phyloP scores from a whole-genome alignment of 2,888 invertebrate genomes.

The Tuberolachnus salignus region DNA sequence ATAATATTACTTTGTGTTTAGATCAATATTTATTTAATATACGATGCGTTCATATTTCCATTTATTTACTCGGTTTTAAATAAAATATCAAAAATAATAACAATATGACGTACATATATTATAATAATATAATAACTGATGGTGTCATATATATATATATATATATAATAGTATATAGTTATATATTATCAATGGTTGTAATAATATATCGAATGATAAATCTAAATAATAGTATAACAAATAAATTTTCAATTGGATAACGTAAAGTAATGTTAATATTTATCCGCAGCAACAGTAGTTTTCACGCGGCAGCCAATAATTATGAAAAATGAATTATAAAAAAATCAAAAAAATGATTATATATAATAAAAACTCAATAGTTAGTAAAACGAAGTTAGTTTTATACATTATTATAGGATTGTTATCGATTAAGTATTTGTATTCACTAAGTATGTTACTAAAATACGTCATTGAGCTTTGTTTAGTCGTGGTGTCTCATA shows the following conservation, averaged over 20 bases:
- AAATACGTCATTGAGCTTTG: conserved; percentile 53
- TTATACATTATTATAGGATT: conserved; percentile 52
- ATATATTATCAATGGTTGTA: not conserved
- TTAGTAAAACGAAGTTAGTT: conserved; percentile 28
- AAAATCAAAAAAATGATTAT: conserved; percentile 16
- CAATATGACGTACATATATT: conserved; percentile 23
- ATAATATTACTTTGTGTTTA: too few species aligned
- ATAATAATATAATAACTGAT: conserved; percentile 20
- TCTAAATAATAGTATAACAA: conserved; percentile 27
- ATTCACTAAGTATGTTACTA: conserved; percentile 51
- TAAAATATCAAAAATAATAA: conserved; percentile 26
- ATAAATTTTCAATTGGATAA: conserved; percentile 16
- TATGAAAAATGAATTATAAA: conserved; percentile 22
- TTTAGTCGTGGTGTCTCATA: conserved; percentile 42
- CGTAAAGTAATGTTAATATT: not conserved
- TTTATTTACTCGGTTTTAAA: not conserved
- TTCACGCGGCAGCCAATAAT: not conserved
- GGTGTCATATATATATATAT: conserved; percentile 4
- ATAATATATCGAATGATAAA: conserved; percentile 24
- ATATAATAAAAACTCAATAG: conserved; percentile 39
- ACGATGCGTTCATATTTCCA: not conserved
- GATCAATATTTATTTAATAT: too few species aligned
- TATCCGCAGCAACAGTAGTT: conserved; percentile 1
- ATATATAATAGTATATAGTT: not conserved
- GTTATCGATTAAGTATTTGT: conserved; percentile 53